A percentile compares a stretch with the other conserved stretches of the same genome.
These are phyloP conservation scores for Lacerta viridis DNA, from an alignment of 2,797 vertebrate species.

Conservation along the genomic window DNA sequence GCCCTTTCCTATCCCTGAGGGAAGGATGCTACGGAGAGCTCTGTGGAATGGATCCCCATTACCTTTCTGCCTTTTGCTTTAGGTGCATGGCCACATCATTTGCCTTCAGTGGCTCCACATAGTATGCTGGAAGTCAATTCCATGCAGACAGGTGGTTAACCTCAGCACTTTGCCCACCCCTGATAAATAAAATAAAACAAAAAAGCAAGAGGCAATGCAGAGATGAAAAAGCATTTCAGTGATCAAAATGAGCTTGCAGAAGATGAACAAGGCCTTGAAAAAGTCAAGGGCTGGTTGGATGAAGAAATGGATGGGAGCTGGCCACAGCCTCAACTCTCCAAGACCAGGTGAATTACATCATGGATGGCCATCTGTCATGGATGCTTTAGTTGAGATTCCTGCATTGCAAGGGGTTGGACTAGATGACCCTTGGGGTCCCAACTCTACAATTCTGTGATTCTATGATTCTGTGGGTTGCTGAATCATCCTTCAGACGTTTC, in stretches of 20 bases:
- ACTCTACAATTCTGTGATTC: no score
- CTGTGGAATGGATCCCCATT: neutral
- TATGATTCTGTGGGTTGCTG: no score
- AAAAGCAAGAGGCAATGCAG: neutral
- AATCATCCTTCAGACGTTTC: no score
- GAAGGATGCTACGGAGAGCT: slow-evolving; percentile 11
- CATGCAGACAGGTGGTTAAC: neutral
- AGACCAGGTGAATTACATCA: no score
- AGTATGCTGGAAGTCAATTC: neutral
- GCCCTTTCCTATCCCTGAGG: neutral
- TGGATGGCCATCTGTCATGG: no score
- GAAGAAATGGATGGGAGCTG: neutral
- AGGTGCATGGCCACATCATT: neutral
- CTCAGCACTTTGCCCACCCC: neutral
- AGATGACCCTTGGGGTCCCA: no score
- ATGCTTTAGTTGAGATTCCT: no score
- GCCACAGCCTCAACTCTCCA: no score
- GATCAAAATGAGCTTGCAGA: neutral
- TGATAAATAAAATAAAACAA: neutral
- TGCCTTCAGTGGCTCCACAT: neutral
- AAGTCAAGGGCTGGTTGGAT: neutral
- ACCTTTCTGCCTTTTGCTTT: neutral
- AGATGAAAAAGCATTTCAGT: neutral
- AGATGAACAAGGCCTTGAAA: neutral
- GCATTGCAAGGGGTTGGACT: no score